Conservation (phyloP, 35 echinoderm and acorn worm species). For the Apostichopus japonicus region DNA sequence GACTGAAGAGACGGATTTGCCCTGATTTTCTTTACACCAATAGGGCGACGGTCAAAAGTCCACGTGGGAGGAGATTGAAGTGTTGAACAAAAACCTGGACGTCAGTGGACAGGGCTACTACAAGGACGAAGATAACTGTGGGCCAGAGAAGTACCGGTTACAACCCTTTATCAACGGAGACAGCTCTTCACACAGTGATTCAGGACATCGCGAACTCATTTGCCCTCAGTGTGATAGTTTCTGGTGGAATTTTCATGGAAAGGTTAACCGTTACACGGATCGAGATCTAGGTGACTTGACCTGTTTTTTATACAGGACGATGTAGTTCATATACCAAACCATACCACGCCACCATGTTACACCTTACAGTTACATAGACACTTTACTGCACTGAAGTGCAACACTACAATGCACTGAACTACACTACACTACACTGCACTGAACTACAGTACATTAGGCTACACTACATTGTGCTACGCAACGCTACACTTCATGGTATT, state of each 20-base stretch:
- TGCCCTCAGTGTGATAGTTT: background rate
- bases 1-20: background rate
- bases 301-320: background rate
- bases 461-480: too few species aligned
- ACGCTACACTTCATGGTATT: too few species aligned
- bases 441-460: too few species aligned
- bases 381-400: background rate
- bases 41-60: background rate
- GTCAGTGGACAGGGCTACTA: slow-evolving; percentile 32
- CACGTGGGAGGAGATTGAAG: background rate
- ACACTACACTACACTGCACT: too few species aligned
- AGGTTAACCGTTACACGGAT: background rate
- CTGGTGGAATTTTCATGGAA: slow-evolving; percentile 35
- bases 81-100: background rate
- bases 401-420: too few species aligned
- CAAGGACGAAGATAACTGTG: background rate
- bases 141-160: background rate
- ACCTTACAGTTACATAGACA: background rate
- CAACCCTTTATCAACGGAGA: background rate
- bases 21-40: background rate
- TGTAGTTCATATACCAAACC: too few species aligned
- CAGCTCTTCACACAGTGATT: background rate
- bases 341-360: too few species aligned
- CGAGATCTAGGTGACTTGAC: background rate
- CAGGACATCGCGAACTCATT: background rate